Percentiles rank a stretch among this genome's conserved stretches.
phyloP scores from a whole-genome alignment of 2,888 invertebrate species.

The Cryptocheilus praepositus region DNA sequence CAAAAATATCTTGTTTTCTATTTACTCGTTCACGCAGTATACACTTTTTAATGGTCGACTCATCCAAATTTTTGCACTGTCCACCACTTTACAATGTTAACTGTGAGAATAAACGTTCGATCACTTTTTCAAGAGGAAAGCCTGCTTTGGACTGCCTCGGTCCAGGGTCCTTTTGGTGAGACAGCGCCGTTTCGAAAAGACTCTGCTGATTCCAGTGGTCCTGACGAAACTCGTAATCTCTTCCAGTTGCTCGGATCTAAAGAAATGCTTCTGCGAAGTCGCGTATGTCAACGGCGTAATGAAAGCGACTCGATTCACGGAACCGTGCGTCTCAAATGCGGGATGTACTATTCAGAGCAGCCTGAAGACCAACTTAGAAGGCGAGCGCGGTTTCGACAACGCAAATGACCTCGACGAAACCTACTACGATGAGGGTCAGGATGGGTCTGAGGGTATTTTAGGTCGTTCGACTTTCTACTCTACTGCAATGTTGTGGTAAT shows the following conservation, averaged over 20 bases:
- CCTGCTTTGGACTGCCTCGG: slow-evolving; percentile 72
- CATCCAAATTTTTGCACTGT: too few species aligned
- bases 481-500: too few species aligned
- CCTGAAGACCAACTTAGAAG: slow-evolving; percentile 39
- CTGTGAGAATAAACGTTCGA: not conserved
- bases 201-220: slow-evolving; percentile 13
- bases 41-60: not conserved
- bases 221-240: slow-evolving; percentile 32
- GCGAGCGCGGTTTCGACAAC: slow-evolving; percentile 26
- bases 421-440: slow-evolving; percentile 43
- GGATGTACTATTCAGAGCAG: slow-evolving; percentile 26
- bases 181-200: not conserved
- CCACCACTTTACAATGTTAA: too few species aligned
- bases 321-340: slow-evolving; percentile 44
- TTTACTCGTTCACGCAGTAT: not conserved
- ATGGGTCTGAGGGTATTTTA: slow-evolving; percentile 17
- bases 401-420: slow-evolving; percentile 27
- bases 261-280: slow-evolving; percentile 62
- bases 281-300: slow-evolving; percentile 37
- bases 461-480: slow-evolving; percentile 15
- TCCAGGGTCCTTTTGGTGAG: slow-evolving; percentile 73
- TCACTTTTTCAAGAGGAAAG: slow-evolving; percentile 56
- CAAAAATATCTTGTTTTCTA: too few species aligned
- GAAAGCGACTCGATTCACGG: slow-evolving; percentile 46
- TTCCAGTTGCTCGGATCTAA: slow-evolving; percentile 63